Base-by-base conservation (phyloP, 2,797 vertebrate genomes). In the Lepilemur septentrionalis region DNA sequence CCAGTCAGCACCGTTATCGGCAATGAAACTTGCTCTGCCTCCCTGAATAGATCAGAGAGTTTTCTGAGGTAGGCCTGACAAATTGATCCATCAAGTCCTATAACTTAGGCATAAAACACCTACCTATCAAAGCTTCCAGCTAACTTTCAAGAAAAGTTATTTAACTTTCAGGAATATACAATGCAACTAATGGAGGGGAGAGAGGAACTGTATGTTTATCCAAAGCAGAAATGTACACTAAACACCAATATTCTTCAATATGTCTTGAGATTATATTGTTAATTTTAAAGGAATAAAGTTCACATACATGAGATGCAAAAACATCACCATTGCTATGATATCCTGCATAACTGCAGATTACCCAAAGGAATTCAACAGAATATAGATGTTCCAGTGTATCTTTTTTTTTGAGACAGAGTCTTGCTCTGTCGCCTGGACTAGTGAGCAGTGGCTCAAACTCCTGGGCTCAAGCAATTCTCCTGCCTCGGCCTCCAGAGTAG, bases 41-140 rank as follows among this genome's bases (percentile, higher is more conserved):
- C 38, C 83, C 83, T 52, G 65, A 85, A 65, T 32, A 82, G 15
- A 93, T 90, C 90, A 96, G 67, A 97, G 57, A 63, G 91, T 69
- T 65, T 67, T 95, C 89, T 70, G 25, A 65, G 50, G 38, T 69
- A 59, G 43, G 50, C 30, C 82, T 94, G 70, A 80, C 38, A 89
- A 95, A 95, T 65, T 81, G 88, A 59, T 43, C 57, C 89, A 94
- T 95, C 88, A 91, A 78, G 32, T 86, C 73, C 85, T 89, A 3
- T 92, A 87, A 84, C 10, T 22, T 73, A 92, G 85, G 61, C 43
- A 32, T 41, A 65, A 93, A 95, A 84, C 23, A 82, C 10, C n/a
- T 50, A 78, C 67, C 72, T 88, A 50, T 80, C 76, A 81, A 83
- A 92, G 30, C 61, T 61, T 96, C 81, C 32, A 55, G 43, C 55